Conservation (phyloP, 2,113 vertebrate genomes). For the Nothobranchius kuhntae region DNA sequence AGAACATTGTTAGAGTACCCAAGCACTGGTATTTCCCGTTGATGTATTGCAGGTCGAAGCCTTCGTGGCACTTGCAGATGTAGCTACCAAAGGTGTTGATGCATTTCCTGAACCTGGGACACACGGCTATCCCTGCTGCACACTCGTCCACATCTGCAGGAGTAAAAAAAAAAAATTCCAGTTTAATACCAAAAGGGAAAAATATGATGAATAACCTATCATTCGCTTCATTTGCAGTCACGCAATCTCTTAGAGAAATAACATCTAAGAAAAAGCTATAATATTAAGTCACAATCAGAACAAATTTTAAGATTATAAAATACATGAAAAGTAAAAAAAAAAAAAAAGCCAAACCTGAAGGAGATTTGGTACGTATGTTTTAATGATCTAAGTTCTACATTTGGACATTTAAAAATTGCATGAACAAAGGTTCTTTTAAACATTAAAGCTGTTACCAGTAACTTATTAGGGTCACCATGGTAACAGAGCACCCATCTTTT, state of each 20-base stretch:
- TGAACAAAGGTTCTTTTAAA: too few relatives aligned
- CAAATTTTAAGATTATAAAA: background rate
- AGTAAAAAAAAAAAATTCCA: slow-evolving; percentile 2
- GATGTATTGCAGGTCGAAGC: slow-evolving; percentile 92
- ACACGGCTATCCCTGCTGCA: slow-evolving; percentile 84
- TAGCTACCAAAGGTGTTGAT: slow-evolving; percentile 98
- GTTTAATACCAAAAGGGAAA: background rate
- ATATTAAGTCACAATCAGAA: background rate
- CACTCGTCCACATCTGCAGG: slow-evolving; percentile 93
- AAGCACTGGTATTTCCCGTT: slow-evolving; percentile 94
- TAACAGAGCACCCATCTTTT: too few relatives aligned
- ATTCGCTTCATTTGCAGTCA: slow-evolving; percentile 2
- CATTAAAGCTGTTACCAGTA: too few relatives aligned
- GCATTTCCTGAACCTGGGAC: slow-evolving; percentile 91
- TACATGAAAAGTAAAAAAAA: too few relatives aligned
- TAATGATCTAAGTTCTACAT: too few relatives aligned
- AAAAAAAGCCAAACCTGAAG: too few relatives aligned
- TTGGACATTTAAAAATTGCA: too few relatives aligned
- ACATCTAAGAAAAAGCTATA: too few relatives aligned
- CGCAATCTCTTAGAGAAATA: background rate
- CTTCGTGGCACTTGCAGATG: slow-evolving; percentile 93
- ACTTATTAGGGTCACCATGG: too few relatives aligned
- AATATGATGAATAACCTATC: background rate
- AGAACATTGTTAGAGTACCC: slow-evolving; percentile 77
- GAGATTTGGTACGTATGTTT: too few relatives aligned